Percentiles rank a stretch among this genome's conserved stretches.
Evolutionary conservation across 2,797 vertebrate genomes (phyloP).

Genomic region (Poeciliopsis gracilis): DNA sequence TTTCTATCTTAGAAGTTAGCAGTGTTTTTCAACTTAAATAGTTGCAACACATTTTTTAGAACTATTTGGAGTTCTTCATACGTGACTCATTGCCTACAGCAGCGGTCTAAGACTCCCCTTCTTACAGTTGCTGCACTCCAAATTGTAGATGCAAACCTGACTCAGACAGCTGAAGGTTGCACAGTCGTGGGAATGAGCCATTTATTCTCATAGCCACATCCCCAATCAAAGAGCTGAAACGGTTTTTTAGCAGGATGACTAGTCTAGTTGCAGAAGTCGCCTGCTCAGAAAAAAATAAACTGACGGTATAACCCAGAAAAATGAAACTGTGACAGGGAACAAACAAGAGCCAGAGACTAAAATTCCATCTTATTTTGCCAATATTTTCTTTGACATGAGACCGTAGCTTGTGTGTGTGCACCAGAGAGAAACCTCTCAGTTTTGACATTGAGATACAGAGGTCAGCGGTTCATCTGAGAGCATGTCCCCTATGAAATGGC

Average conservation of each 20-base stretch:
- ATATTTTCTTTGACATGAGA: not conserved
- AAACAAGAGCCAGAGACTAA: slow-evolving; percentile 23
- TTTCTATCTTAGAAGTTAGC: not conserved
- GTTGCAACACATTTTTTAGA: not conserved
- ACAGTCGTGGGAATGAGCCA: not conserved
- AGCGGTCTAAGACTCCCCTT: not conserved
- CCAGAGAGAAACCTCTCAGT: not conserved
- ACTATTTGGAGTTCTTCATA: not conserved
- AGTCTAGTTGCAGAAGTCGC: not conserved
- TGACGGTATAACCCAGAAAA: not conserved
- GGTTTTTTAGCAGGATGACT: not conserved
- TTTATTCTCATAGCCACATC: not conserved
- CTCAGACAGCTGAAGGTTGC: not conserved
- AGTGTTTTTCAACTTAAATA: not conserved
- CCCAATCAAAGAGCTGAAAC: not conserved
- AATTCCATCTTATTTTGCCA: slow-evolving; percentile 16
- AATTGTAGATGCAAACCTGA: not conserved
- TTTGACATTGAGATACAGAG: slow-evolving; percentile 24
- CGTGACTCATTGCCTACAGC: not conserved
- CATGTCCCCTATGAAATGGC: slow-evolving; percentile 22
- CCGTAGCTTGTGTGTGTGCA: not conserved
- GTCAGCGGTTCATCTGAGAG: slow-evolving; percentile 35
- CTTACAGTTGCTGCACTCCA: not conserved
- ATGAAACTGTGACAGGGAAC: not conserved
- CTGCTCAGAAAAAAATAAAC: not conserved